These are phyloP conservation scores for Steinernema hermaphroditum DNA, from an alignment of 2,888 invertebrate genomes.

Conservation along the genomic window DNA sequence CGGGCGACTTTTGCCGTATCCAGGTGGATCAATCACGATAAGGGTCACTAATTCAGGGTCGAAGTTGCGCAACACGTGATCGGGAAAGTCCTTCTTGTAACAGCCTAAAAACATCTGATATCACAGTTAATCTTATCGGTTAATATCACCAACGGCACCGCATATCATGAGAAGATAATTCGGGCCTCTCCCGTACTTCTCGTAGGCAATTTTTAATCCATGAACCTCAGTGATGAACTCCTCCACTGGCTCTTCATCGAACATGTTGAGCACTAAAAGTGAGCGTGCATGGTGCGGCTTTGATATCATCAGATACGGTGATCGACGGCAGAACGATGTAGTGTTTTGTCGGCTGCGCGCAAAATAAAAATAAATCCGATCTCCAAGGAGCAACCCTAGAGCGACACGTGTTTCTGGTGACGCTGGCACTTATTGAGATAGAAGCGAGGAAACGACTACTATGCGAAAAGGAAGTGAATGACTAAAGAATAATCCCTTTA, in stretches of 20 bases:
- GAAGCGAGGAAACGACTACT: no score
- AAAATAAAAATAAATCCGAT: no score
- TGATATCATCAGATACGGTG: no score
- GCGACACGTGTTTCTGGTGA: no score
- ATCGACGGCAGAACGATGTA: no score
- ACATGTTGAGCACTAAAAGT: neutral
- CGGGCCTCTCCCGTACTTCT: conserved; percentile 45
- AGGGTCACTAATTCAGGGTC: conserved; percentile 58
- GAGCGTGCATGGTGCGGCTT: no score
- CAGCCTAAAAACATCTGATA: conserved; percentile 36
- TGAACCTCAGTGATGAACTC: conserved; percentile 2
- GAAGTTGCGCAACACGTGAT: conserved; percentile 57
- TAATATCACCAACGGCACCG: conserved; percentile 45
- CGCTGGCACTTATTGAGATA: no score
- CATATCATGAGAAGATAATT: conserved; percentile 49
- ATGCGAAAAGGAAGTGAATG: no score
- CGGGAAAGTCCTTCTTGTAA: conserved; percentile 64
- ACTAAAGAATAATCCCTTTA: no score
- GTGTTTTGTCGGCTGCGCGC: no score
- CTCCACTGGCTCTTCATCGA: neutral
- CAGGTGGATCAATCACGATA: conserved; percentile 65
- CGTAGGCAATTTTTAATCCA: neutral
- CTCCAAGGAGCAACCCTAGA: no score
- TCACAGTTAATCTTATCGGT: neutral
- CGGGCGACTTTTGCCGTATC: conserved; percentile 62